phyloP scores from a whole-genome alignment of 2,797 vertebrate species.

The Falco rusticolus region DNA sequence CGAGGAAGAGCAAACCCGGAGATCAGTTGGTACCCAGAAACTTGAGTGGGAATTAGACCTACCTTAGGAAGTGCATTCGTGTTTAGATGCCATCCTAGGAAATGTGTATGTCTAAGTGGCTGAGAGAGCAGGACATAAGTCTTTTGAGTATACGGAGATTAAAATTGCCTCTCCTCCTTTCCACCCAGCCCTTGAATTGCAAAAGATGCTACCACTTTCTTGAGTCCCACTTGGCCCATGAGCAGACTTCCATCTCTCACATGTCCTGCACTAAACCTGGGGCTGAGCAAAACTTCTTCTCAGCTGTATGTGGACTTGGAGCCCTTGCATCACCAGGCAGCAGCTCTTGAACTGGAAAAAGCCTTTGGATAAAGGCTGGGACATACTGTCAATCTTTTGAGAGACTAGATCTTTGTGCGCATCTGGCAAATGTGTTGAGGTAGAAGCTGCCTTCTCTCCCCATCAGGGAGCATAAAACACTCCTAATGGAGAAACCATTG shows the following conservation, averaged over 20 bases:
- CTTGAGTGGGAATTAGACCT: background rate
- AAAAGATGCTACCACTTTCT: background rate
- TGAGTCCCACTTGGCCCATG: background rate
- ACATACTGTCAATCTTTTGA: background rate
- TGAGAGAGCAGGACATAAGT: background rate
- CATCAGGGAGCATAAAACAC: background rate
- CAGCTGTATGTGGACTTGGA: background rate
- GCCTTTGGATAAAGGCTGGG: background rate
- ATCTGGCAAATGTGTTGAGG: background rate
- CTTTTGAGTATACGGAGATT: background rate
- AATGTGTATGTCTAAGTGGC: background rate
- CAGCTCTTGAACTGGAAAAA: background rate
- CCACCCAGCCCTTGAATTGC: background rate
- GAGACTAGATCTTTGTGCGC: background rate
- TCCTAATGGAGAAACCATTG: background rate
- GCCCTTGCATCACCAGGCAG: background rate
- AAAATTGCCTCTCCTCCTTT: background rate
- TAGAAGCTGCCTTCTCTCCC: background rate
- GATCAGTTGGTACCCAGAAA: background rate
- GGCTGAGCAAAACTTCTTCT: background rate
- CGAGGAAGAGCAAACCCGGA: background rate
- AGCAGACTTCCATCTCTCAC: background rate
- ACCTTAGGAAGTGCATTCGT: background rate
- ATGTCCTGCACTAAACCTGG: background rate
- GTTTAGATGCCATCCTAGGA: background rate